Evolutionary conservation across 2,888 invertebrate species (phyloP).

Genomic region (Tetranychus piercei): DNA sequence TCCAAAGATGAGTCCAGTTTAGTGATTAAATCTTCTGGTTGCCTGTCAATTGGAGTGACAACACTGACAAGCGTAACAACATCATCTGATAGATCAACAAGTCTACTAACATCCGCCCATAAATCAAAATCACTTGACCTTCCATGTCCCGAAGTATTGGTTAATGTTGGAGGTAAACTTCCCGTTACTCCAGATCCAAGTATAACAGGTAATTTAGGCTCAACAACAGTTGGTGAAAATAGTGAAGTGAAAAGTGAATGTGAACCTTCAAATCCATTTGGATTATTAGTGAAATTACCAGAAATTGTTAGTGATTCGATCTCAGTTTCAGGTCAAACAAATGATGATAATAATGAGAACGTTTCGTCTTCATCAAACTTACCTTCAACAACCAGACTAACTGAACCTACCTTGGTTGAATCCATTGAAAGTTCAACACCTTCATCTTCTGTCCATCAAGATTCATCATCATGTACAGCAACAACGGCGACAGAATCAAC

Average conservation of each 20-base stretch:
- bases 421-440: too few relatives aligned
- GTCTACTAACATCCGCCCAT: neutral
- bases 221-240: neutral
- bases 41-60: neutral
- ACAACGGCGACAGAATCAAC: too few relatives aligned
- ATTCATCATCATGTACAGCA: too few relatives aligned
- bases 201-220: neutral
- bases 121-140: slow-evolving; percentile 9
- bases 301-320: neutral
- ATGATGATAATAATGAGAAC: neutral
- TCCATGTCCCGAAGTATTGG: neutral
- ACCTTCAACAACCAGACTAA: neutral
- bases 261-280: neutral
- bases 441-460: too few relatives aligned
- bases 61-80: neutral
- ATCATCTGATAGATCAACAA: neutral
- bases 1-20: neutral
- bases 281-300: neutral
- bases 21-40: neutral
- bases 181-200: neutral
- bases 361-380: neutral
- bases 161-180: neutral
- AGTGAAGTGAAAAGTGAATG: neutral
- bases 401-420: too few relatives aligned
- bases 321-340: neutral